Percentiles rank a stretch among this genome's conserved stretches.
Evolutionary conservation across 1,140 invertebrate species (phyloP).

Genomic region (Daktulosphaira vitifoliae): DNA sequence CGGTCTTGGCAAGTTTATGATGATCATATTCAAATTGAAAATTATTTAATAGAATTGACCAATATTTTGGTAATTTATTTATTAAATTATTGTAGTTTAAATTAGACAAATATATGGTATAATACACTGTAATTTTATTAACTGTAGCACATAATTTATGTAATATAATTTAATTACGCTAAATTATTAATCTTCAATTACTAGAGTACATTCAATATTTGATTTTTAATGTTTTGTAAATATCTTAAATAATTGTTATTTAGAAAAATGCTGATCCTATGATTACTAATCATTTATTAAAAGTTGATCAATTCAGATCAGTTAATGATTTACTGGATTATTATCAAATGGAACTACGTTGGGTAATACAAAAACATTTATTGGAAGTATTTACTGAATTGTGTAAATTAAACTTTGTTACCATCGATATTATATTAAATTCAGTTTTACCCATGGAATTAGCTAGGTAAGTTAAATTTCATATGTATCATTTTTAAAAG

Average conservation of each 20-base stretch:
- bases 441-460: slow-evolving; percentile 81
- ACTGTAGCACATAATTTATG: too few species aligned
- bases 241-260: slow-evolving; percentile 40
- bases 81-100: not conserved
- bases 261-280: slow-evolving; percentile 74
- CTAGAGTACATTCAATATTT: too few species aligned
- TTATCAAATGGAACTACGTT: slow-evolving; percentile 86
- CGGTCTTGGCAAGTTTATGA: slow-evolving; percentile 87
- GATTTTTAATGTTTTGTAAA: too few species aligned
- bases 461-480: slow-evolving; percentile 51
- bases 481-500: too few species aligned
- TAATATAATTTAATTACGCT: too few species aligned
- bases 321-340: slow-evolving; percentile 72
- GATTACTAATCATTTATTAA: slow-evolving; percentile 67
- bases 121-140: not conserved
- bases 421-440: slow-evolving; percentile 69
- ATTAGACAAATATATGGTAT: not conserved
- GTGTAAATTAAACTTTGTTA: slow-evolving; percentile 69
- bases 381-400: slow-evolving; percentile 79
- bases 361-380: slow-evolving; percentile 68
- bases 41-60: slow-evolving; percentile 73
- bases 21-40: slow-evolving; percentile 75
- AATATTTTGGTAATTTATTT: slow-evolving; percentile 65
- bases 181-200: too few species aligned
- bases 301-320: slow-evolving; percentile 62